Evolutionary conservation across 2,113 vertebrate species (phyloP).

Genomic region (Gavialis gangeticus): DNA sequence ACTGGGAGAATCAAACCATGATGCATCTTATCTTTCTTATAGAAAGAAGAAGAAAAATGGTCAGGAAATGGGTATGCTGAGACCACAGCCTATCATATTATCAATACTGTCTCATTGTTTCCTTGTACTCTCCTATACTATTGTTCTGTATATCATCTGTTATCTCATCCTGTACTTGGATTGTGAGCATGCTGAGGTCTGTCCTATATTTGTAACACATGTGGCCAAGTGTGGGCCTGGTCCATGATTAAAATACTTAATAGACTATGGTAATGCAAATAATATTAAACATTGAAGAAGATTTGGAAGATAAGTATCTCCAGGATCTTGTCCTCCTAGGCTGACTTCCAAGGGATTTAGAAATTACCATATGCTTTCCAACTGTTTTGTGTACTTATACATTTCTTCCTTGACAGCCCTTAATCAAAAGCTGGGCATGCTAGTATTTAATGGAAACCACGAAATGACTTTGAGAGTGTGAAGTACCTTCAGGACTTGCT

Average conservation of each 20-base stretch:
- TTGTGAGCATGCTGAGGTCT: background rate
- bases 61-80: background rate
- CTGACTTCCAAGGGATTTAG: background rate
- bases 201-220: background rate
- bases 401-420: background rate
- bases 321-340: background rate
- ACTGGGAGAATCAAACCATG: background rate
- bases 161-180: background rate
- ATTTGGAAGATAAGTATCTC: background rate
- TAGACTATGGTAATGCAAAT: background rate
- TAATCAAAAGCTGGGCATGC: constrained; percentile 5
- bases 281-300: background rate
- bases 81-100: background rate
- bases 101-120: background rate
- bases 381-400: background rate
- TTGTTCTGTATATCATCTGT: background rate
- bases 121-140: background rate
- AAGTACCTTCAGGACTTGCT: constrained; percentile 39
- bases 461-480: constrained; percentile 7
- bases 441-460: background rate
- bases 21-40: background rate
- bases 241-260: background rate
- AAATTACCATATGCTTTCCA: background rate
- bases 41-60: background rate
- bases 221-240: background rate